Conservation (phyloP, 1,140 invertebrate genomes). For the Lepidurus couesii region DNA sequence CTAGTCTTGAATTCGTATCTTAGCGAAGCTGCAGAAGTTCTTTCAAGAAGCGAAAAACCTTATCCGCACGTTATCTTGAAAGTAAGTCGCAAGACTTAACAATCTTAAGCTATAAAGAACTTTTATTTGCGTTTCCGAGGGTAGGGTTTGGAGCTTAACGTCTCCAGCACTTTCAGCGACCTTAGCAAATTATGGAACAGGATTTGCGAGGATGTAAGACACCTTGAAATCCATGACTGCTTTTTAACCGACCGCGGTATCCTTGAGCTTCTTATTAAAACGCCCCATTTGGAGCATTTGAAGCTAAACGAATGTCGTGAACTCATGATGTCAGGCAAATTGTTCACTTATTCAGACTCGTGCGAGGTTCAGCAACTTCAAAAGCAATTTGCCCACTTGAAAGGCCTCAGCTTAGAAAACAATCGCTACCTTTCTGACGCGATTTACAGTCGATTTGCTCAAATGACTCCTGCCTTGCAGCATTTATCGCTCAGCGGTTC, state of each 20-base stretch:
- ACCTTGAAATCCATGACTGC: constrained; percentile 51
- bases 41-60: constrained; percentile 46
- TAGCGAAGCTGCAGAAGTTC: constrained; percentile 47
- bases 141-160: constrained; percentile 52
- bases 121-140: background rate
- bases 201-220: constrained; percentile 35
- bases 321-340: constrained; percentile 62
- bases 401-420: constrained; percentile 54
- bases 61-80: background rate
- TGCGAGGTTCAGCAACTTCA: constrained; percentile 44
- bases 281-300: constrained; percentile 52
- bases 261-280: constrained; percentile 51
- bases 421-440: constrained; percentile 66
- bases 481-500: constrained; percentile 57
- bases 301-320: constrained; percentile 59
- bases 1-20: constrained; percentile 51
- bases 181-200: constrained; percentile 39
- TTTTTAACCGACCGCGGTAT: constrained; percentile 58
- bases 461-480: constrained; percentile 53
- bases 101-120: background rate
- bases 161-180: constrained; percentile 45
- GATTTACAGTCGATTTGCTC: constrained; percentile 57
- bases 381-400: constrained; percentile 52
- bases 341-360: constrained; percentile 55
- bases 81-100: background rate